Evolutionary conservation across 1,140 invertebrate species (phyloP), one percentile per base, ranked within the genome.

Genomic region (Thalassaphorura encarpata): DNA sequence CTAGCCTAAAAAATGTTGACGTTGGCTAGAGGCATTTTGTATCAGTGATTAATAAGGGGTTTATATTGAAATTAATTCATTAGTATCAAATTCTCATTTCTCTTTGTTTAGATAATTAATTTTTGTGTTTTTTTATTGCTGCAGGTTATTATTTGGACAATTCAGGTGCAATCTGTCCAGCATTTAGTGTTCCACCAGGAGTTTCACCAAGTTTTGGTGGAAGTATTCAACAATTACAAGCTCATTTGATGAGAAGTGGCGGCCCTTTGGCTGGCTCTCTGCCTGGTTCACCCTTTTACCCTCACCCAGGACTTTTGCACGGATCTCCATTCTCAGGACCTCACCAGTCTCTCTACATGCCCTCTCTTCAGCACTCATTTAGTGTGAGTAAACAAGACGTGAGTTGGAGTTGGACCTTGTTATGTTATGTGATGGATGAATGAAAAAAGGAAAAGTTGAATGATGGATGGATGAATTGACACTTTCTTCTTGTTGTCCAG

Each of bases 161-260:
- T 59, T 45, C 50, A 71, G 73, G 74, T 69, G 77, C 78, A 8
- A 76, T 81, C 69, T 80, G 77, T 67, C 78, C 82, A 13, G 81
- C 83, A 0, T 69, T 84, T 43, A 79, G 81, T 57, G 75, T 83
- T 74, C 82, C 80, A 66, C 79, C 77, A 15, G 76, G 73, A 51
- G 77, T 80, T 71, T 76, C 78, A 40, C 78, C 43, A 5, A 62
- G 60, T 26, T 60, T 53, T 2, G 51, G 50, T 47, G 66, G 70
- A 36, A 84, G 83, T 66, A 72, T 83, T 28, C 84, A 87, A 60
- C 85, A 86, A 64, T 69, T 89, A 3, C 84, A 87, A 66, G 82
- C 82, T 16, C 83, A 86, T 69, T 74, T 86, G 27, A 74, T 86
- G 58, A 74, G 82, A 36, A 77, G 71, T 54, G 74, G 73, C 19